Conservation (phyloP, 2,113 vertebrate genomes). For the Hoplias malabaricus region DNA sequence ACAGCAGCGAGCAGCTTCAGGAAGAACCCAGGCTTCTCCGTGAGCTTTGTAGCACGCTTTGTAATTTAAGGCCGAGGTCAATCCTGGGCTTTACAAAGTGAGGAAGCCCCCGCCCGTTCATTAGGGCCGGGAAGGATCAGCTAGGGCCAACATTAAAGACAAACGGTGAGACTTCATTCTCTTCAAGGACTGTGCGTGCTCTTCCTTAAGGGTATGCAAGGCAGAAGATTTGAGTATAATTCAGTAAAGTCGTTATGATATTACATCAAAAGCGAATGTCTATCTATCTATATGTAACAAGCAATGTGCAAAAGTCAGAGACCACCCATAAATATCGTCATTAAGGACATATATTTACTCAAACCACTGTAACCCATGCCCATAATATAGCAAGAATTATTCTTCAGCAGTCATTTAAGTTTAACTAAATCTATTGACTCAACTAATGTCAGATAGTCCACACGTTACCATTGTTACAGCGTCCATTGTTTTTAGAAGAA, state of each 20-base stretch:
- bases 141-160: conserved; percentile 4
- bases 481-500: no score
- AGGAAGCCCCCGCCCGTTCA: conserved; percentile 44
- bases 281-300: no score
- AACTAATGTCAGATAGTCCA: no score
- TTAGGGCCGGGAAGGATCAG: conserved; percentile 31
- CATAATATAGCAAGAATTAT: not conserved
- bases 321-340: no score
- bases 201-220: not conserved
- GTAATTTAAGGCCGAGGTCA: conserved; percentile 55
- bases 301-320: no score
- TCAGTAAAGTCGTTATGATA: not conserved
- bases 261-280: no score
- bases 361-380: not conserved
- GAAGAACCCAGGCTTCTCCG: conserved; percentile 41
- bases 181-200: not conserved
- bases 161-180: not conserved
- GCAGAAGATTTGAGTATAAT: not conserved
- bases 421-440: not conserved
- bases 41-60: conserved; percentile 38
- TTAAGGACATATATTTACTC: no score
- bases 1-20: conserved; percentile 48
- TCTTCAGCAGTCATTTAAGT: not conserved
- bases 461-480: no score
- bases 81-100: conserved; percentile 52